These are phyloP conservation scores for Saxidomus purpurata DNA, from an alignment of 1,140 invertebrate genomes.

Conservation along the genomic window DNA sequence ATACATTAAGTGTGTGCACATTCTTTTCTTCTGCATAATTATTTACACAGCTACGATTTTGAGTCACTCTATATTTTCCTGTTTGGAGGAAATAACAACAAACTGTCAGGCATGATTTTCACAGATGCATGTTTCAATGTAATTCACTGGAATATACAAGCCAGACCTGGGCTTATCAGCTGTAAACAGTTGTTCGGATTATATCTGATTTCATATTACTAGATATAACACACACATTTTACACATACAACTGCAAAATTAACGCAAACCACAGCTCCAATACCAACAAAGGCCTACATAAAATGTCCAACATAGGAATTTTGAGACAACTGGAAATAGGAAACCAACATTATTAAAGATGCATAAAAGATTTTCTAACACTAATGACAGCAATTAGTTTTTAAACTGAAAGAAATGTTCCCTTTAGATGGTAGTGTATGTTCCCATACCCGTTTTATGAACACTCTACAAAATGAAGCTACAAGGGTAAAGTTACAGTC, in stretches of 20 bases:
- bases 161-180: slow-evolving; percentile 29
- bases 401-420: too few relatives aligned
- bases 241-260: neutral
- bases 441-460: too few relatives aligned
- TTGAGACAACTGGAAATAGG: too few relatives aligned
- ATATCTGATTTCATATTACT: slow-evolving; percentile 27
- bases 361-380: too few relatives aligned
- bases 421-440: too few relatives aligned
- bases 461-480: too few relatives aligned
- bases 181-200: slow-evolving; percentile 32
- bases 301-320: too few relatives aligned
- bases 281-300: too few relatives aligned
- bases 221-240: neutral
- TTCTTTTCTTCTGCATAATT: slow-evolving; percentile 1
- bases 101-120: neutral
- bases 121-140: neutral
- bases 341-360: too few relatives aligned
- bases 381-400: too few relatives aligned
- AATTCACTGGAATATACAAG: neutral
- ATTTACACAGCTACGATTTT: neutral
- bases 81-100: neutral
- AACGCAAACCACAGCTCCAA: too few relatives aligned
- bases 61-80: neutral
- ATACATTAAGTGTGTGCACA: neutral
- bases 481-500: too few relatives aligned